Percentiles rank a stretch among this genome's conserved stretches.
These are phyloP conservation scores for Macrostomum cliftonense DNA, from an alignment of 2,888 invertebrate genomes.

Conservation along the genomic window DNA sequence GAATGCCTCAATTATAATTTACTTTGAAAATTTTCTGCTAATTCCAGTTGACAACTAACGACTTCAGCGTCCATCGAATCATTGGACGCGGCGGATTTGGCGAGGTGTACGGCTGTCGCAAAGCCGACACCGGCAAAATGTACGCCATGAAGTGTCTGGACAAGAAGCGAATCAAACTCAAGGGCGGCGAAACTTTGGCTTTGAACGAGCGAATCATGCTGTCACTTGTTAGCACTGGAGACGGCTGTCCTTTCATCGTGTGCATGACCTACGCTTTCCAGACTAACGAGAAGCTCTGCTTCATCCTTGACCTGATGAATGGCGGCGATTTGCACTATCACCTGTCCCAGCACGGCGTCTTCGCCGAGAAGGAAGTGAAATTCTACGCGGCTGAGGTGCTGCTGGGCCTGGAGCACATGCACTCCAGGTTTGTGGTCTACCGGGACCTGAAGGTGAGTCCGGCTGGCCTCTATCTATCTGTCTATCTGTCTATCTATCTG, in stretches of 20 bases:
- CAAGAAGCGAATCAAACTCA: constrained; percentile 99
- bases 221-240: constrained; percentile 93
- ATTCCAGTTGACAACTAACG: constrained; percentile 87
- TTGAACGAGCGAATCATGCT: constrained; percentile 98
- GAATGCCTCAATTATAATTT: too few species aligned
- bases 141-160: constrained; percentile 99
- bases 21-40: too few species aligned
- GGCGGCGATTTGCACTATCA: constrained; percentile 97
- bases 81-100: constrained; percentile 98
- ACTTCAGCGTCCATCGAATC: constrained; percentile 98
- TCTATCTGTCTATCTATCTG: too few species aligned
- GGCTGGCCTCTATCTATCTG: too few species aligned
- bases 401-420: constrained; percentile 93
- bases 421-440: constrained; percentile 91
- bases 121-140: constrained; percentile 99
- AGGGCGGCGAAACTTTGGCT: constrained; percentile 87
- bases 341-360: constrained; percentile 92
- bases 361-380: constrained; percentile 93
- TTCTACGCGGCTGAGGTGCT: constrained; percentile 98
- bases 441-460: constrained; percentile 45
- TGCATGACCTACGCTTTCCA: constrained; percentile 99
- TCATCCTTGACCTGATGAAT: constrained; percentile 98
- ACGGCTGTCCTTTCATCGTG: constrained; percentile 96
- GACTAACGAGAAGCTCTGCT: constrained; percentile 94
- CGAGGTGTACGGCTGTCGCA: constrained; percentile 95